Conservation (phyloP, 2,888 invertebrate species). For the Lepidocyrtinus sp. region DNA sequence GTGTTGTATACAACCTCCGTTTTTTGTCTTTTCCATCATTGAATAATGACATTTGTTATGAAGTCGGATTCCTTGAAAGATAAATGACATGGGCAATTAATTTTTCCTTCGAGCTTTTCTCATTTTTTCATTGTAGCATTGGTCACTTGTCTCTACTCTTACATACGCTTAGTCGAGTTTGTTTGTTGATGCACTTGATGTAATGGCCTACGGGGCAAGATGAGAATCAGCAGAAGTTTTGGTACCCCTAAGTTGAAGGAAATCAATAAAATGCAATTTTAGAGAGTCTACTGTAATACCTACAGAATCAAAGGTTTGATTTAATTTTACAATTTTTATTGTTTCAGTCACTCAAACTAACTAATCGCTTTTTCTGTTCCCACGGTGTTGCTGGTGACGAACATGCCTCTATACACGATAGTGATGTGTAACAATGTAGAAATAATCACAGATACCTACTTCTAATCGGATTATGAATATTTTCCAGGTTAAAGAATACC, state of each 20-base stretch:
- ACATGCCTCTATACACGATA: no score
- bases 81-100: slow-evolving; percentile 70
- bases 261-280: no score
- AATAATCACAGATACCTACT: neutral
- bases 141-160: slow-evolving; percentile 1
- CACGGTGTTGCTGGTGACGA: slow-evolving; percentile 41
- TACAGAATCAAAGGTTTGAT: neutral
- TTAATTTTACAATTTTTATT: neutral
- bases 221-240: no score
- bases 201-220: no score
- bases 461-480: slow-evolving; percentile 33
- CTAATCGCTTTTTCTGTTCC: slow-evolving; percentile 44
- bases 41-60: slow-evolving; percentile 63
- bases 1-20: neutral
- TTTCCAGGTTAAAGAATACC: slow-evolving; percentile 30
- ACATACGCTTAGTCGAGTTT: no score
- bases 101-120: slow-evolving; percentile 66
- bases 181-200: no score
- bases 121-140: slow-evolving; percentile 58
- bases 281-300: no score
- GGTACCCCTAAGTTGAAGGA: no score
- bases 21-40: slow-evolving; percentile 44
- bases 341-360: neutral
- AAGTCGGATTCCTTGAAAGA: slow-evolving; percentile 66
- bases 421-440: neutral